Conservation (phyloP, 2,113 vertebrate genomes). For the Bubo bubo region DNA sequence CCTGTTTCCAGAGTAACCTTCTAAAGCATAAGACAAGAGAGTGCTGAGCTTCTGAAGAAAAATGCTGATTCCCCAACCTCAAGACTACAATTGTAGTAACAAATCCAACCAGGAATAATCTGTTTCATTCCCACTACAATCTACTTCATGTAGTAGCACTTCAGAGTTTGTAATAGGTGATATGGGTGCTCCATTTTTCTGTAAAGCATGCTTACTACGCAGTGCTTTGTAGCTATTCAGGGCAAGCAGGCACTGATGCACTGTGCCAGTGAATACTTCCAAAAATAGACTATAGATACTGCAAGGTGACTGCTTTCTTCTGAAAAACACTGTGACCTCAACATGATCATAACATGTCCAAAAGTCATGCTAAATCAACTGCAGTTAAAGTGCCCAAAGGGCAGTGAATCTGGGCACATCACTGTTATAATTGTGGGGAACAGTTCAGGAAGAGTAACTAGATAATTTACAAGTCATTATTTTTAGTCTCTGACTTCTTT, state of each 20-base stretch:
- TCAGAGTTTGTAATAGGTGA: neutral
- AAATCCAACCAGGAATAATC: neutral
- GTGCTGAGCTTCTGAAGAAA: neutral
- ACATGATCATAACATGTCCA: neutral
- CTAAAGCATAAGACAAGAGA: neutral
- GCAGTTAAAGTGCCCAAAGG: neutral
- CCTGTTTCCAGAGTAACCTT: conserved; percentile 23
- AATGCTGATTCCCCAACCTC: neutral
- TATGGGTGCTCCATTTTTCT: neutral
- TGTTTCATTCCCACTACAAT: neutral
- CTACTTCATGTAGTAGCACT: neutral
- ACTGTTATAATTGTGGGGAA: neutral
- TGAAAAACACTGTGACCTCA: neutral
- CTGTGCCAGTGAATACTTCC: neutral
- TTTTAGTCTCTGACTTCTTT: neutral
- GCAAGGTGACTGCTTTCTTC: conserved; percentile 9
- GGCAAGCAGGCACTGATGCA: neutral
- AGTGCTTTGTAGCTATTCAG: neutral
- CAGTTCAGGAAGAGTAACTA: neutral
- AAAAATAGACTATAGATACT: neutral
- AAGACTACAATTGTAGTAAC: neutral
- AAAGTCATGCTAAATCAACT: neutral
- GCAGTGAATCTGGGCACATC: neutral
- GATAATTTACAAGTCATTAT: neutral
- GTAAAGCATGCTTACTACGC: neutral